Evolutionary conservation across 2,888 invertebrate species (phyloP), one percentile per base, ranked within the genome.

Genomic region (Steinernema carpocapsae): DNA sequence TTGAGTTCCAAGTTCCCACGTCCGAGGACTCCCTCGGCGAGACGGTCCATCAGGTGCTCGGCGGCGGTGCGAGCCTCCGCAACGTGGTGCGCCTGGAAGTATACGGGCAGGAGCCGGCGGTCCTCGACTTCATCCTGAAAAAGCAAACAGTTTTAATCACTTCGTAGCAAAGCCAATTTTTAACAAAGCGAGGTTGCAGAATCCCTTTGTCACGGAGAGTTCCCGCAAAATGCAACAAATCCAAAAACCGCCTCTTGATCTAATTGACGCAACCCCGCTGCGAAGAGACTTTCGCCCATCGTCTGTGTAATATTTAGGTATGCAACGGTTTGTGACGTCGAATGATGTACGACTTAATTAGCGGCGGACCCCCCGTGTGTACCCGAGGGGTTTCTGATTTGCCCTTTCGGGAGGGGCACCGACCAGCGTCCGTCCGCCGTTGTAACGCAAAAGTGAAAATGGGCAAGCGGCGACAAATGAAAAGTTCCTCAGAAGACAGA

Each of bases 1-100:
- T 85, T 87, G 22, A 87, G 78, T 70, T 86, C 86, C 32, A 86
- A 77, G 75, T 86, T 86, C 70, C 76, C 76, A 4, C 82, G 75
- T 43, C 86, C 86, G 22, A 86, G 76, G 48, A 76, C 74, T 26
- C 73, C 74, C 52, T 82, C 82, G 51, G 82, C 79, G n/a, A 82
- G 75, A 46, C 76, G 76, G 72, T 82, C 83, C 42, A 82, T 59
- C 26, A 83, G 76, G 72, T 82, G 82, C 26, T 82, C 83, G 24
- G 83, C 76, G 56, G 80, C 72, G 1, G 74, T 74, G 32, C 83
- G 76, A 32, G 82, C 80, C 46, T 80, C 76, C 7, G 84, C 78
- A 48, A 83, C 82, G 72, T 83, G 80, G 73, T 86, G 86, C 56
- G 85, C 84, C 71, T 82, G 83, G 45, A 77, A 77, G 59, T 79